Percentiles rank a stretch among this genome's conserved stretches.
Conservation (phyloP, 2,888 invertebrate genomes). For the Melanotus villosus region DNA sequence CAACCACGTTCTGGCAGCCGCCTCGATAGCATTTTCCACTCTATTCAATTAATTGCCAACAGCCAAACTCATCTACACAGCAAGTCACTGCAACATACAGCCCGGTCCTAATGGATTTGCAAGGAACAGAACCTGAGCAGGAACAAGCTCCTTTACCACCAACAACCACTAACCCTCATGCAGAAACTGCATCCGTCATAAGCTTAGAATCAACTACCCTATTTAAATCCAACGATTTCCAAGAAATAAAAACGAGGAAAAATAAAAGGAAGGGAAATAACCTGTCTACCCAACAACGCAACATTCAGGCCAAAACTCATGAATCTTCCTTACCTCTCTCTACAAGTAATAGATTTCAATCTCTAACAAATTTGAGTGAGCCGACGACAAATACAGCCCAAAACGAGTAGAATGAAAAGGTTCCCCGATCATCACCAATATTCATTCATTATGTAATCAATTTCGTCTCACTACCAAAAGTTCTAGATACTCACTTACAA, state of each 20-base stretch:
- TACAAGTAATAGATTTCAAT: no score
- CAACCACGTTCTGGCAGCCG: constrained; percentile 3
- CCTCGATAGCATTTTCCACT: background rate
- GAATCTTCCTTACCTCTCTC: no score
- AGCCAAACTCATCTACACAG: background rate
- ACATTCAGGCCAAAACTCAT: background rate
- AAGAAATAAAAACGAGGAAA: constrained; percentile 21
- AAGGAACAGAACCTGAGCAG: background rate
- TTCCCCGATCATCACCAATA: no score
- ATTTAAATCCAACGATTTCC: constrained; percentile 14
- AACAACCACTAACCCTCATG: background rate
- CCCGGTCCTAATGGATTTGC: background rate
- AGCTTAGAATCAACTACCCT: constrained; percentile 4
- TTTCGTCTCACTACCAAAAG: no score
- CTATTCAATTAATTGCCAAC: background rate
- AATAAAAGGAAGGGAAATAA: constrained; percentile 8
- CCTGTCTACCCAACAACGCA: background rate
- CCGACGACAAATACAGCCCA: no score
- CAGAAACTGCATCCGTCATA: constrained; percentile 4
- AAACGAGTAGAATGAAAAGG: no score
- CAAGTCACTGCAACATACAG: background rate
- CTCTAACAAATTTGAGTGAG: no score
- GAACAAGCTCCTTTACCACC: background rate
- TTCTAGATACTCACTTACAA: no score
- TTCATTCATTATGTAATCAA: no score